A percentile compares a stretch with the other conserved stretches of the same genome.
Conservation (phyloP, 2,888 invertebrate genomes). For the Drosophila pseudotakahashii region DNA sequence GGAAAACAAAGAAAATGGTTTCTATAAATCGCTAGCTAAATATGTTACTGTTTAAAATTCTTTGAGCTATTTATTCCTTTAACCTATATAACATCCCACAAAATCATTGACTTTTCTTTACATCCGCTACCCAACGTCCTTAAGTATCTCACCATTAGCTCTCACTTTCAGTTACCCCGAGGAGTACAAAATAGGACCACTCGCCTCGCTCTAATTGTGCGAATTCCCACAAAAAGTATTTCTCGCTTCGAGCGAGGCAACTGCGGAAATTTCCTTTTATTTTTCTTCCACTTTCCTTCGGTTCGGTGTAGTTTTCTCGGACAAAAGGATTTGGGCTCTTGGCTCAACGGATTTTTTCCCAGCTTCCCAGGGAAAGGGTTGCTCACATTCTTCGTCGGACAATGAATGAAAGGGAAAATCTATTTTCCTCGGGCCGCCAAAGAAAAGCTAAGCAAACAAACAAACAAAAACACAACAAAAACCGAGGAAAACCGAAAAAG, state of each 20-base stretch:
- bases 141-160: conserved; percentile 22
- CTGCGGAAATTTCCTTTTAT: conserved; percentile 35
- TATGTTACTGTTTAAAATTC: too few species aligned
- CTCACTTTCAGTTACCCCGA: conserved; percentile 3
- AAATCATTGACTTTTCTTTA: conserved; percentile 10
- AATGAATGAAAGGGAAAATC: conserved; percentile 59
- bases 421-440: conserved; percentile 48
- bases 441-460: conserved; percentile 70
- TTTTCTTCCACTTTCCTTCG: conserved; percentile 17
- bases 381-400: conserved; percentile 28
- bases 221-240: conserved; percentile 66
- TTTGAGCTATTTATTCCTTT: background rate
- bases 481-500: conserved; percentile 22
- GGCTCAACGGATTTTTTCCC: conserved; percentile 54
- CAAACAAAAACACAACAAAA: conserved; percentile 41
- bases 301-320: conserved; percentile 27
- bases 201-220: conserved; percentile 71
- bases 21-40: too few species aligned
- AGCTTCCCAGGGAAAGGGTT: conserved; percentile 62
- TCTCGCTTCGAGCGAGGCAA: conserved; percentile 11
- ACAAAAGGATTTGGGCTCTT: conserved; percentile 26
- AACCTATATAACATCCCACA: background rate
- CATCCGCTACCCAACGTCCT: background rate
- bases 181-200: conserved; percentile 24
- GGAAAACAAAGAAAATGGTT: too few species aligned